Evolutionary conservation across 2,888 invertebrate species (phyloP).

Genomic region (Spialia ferax): DNA sequence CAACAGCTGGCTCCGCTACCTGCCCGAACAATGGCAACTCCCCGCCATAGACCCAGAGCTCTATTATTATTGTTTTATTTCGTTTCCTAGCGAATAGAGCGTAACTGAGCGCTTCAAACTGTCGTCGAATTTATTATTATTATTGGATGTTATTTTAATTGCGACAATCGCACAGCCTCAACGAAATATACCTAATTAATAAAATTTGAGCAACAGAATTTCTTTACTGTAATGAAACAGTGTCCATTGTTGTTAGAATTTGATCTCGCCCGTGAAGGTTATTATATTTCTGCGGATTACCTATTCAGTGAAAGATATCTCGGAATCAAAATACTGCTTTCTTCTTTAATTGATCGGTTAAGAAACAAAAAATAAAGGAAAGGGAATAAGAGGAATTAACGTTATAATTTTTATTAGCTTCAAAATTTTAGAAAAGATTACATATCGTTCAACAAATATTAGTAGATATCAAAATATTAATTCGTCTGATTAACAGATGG

Average conservation of each 20-base stretch:
- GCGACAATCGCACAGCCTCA: slow-evolving; percentile 3
- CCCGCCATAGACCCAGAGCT: slow-evolving; percentile 66
- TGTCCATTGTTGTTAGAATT: too few relatives aligned
- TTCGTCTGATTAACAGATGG: too few relatives aligned
- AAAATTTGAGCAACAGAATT: background rate
- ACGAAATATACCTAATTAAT: background rate
- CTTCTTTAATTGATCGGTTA: too few relatives aligned
- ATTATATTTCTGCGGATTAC: too few relatives aligned
- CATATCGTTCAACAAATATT: too few relatives aligned
- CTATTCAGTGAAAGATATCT: too few relatives aligned
- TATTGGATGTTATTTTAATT: slow-evolving; percentile 35
- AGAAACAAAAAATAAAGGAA: background rate
- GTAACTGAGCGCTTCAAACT: slow-evolving; percentile 46
- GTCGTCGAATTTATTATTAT: slow-evolving; percentile 33
- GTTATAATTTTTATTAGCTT: too few relatives aligned
- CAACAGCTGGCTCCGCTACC: slow-evolving; percentile 77
- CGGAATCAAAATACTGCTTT: too few relatives aligned
- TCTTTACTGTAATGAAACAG: background rate
- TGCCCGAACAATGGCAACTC: slow-evolving; percentile 74
- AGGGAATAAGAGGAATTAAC: background rate
- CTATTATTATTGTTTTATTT: slow-evolving; percentile 61
- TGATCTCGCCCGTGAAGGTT: too few relatives aligned
- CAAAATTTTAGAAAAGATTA: too few relatives aligned
- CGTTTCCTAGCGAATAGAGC: slow-evolving; percentile 46
- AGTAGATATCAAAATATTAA: too few relatives aligned